Conservation (phyloP, 2,888 invertebrate genomes). For the Drosophila yooni region DNA sequence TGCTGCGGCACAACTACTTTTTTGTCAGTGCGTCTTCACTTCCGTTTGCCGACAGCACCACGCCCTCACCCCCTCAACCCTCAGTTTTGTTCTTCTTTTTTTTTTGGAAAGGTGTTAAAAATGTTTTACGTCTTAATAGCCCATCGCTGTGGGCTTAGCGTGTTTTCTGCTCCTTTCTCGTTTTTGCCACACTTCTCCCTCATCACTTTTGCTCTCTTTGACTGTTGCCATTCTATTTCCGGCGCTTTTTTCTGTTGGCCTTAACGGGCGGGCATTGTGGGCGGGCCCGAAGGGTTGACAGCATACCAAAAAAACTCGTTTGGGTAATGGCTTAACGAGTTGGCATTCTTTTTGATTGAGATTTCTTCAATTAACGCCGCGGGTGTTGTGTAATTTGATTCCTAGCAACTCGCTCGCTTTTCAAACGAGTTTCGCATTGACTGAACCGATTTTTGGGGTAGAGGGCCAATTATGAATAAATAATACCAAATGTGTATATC, state of each 20-base stretch:
- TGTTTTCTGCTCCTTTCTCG: conserved; percentile 26
- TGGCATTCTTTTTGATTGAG: conserved; percentile 60
- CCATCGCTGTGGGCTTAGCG: conserved; percentile 37
- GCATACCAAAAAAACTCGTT: conserved; percentile 19
- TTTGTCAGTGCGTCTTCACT: conserved; percentile 31
- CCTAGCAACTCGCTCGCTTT: conserved; percentile 23
- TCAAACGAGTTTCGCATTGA: conserved; percentile 50
- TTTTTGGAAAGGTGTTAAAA: conserved; percentile 68
- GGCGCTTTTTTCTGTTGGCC: conserved; percentile 17
- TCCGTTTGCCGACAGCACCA: conserved; percentile 16
- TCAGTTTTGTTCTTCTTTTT: neutral
- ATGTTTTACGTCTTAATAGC: conserved; percentile 79
- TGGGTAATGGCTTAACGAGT: conserved; percentile 71
- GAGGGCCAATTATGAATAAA: neutral
- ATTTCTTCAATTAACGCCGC: conserved; percentile 74
- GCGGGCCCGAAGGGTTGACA: conserved; percentile 41
- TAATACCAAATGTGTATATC: neutral
- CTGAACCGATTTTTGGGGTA: neutral
- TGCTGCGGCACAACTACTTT: conserved; percentile 2
- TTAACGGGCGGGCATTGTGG: conserved; percentile 7
- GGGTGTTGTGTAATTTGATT: conserved; percentile 71
- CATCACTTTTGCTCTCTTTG: conserved; percentile 37
- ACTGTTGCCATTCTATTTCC: conserved; percentile 50
- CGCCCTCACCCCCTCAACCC: neutral
- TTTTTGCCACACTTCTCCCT: conserved; percentile 14